Evolutionary conservation across 2,797 vertebrate species (phyloP), one percentile per base, ranked within the genome.

Genomic region (Neoniphon sammara): DNA sequence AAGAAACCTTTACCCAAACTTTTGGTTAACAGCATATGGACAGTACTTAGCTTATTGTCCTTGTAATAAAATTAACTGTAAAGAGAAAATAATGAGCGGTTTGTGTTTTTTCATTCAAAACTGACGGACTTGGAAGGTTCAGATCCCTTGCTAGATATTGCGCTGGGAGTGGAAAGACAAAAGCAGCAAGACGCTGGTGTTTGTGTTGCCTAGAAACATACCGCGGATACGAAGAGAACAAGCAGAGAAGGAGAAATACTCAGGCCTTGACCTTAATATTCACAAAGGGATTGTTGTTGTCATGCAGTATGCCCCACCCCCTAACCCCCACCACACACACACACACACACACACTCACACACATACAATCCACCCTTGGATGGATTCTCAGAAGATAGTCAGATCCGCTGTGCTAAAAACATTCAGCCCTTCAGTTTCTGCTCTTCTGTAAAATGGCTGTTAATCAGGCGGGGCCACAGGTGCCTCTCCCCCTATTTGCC

Each of bases 401-500:
- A 17, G 34, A 8, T 6, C 11, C 56, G 49, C 55, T 58, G 60
- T 5, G 7, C 44, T 36, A 53, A 63, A 70, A 79, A 78, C 31
- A 6, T 17, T 11, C 4, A 54, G 36, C 50, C 36, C 70, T 47
- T 44, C 23, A 60, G 47, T 55, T 50, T 66, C 21, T 60, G 49
- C 20, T 42, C 52, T 75, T 25, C 59, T 67, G 50, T 70, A 77
- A 87, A 86, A 87, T 82, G 75, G 77, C 70, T 84, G 80, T 79
- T 76, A 83, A 74, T 81, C 70, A 86, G 23, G 18, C 31, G 39
- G 81, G 81, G 60, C 75, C 58, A 82, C 84, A 90, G 78, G 82
- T 88, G 77, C 56, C 57, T 62, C 74, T 44, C 52, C 50, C 15
- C 7, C 50, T 15, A 17, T 68, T 69, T 56, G 73, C 73, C 82